These are phyloP conservation scores for Hyperoodon ampullatus DNA, from an alignment of 2,113 vertebrate genomes.

Conservation along the genomic window DNA sequence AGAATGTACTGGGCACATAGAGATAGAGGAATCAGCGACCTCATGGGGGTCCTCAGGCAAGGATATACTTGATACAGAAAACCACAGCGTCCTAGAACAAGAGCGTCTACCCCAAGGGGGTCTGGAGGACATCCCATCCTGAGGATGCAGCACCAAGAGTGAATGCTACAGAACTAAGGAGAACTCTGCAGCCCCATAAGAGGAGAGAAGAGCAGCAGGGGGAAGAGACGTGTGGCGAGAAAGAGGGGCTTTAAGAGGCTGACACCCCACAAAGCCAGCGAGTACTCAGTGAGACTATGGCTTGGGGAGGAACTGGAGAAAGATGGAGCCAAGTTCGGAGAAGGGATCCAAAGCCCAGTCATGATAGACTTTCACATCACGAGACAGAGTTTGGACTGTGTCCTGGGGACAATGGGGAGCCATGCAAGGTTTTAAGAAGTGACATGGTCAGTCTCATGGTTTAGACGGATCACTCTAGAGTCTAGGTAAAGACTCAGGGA, in stretches of 20 bases:
- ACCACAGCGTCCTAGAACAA: background rate
- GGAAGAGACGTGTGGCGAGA: background rate
- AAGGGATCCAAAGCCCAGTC: background rate
- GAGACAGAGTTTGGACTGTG: background rate
- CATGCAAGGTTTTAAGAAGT: background rate
- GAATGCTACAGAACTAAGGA: background rate
- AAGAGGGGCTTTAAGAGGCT: background rate
- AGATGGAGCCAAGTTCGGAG: background rate
- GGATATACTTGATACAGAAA: too few relatives aligned
- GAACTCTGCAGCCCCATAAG: background rate
- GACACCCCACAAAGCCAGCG: background rate
- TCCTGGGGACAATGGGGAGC: background rate
- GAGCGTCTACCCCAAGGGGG: background rate
- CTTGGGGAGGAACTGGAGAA: background rate
- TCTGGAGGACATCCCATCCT: background rate
- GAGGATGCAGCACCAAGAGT: background rate
- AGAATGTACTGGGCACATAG: background rate
- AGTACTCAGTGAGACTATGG: background rate
- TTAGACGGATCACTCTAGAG: background rate
- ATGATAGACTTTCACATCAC: background rate
- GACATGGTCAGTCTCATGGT: background rate
- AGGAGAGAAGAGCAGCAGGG: background rate
- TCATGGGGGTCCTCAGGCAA: background rate
- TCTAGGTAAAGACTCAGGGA: too few relatives aligned
- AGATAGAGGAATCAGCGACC: background rate